Evolutionary conservation across 2,113 vertebrate species (phyloP).

Genomic region (Lasiurus cinereus): DNA sequence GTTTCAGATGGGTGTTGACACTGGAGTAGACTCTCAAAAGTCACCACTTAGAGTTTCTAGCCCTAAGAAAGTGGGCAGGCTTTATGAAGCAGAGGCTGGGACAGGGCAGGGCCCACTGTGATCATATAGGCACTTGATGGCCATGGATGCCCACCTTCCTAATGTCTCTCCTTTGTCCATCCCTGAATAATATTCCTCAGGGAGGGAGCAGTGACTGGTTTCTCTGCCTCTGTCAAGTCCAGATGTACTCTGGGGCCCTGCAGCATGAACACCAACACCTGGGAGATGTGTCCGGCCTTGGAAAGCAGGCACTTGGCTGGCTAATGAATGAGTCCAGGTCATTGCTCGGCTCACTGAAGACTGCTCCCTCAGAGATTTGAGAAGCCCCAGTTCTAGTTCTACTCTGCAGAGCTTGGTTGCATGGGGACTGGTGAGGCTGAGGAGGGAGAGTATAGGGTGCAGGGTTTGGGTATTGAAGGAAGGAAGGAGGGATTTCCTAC

Average conservation of each 20-base stretch:
- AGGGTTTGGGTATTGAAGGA: background rate
- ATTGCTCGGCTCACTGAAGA: background rate
- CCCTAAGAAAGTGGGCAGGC: background rate
- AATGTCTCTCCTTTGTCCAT: background rate
- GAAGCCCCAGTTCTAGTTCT: background rate
- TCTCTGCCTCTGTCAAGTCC: background rate
- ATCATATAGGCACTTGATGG: background rate
- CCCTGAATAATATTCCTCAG: background rate
- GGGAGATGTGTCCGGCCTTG: background rate
- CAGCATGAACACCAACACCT: background rate
- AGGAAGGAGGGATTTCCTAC: background rate
- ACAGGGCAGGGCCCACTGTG: background rate
- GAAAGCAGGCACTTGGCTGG: background rate
- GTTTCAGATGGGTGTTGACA: background rate
- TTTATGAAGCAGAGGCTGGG: background rate
- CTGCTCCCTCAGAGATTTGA: background rate
- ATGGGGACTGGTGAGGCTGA: background rate
- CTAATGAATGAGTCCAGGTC: background rate
- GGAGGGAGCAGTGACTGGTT: background rate
- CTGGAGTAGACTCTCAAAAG: background rate
- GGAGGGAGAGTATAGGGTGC: background rate
- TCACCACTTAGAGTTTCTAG: background rate
- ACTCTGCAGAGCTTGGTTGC: background rate
- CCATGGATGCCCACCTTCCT: background rate
- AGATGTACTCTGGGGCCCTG: background rate